A percentile compares a stretch with the other conserved stretches of the same genome.
phyloP scores from a whole-genome alignment of 2,888 invertebrate species.

The Fissipunctia ypsillon region DNA sequence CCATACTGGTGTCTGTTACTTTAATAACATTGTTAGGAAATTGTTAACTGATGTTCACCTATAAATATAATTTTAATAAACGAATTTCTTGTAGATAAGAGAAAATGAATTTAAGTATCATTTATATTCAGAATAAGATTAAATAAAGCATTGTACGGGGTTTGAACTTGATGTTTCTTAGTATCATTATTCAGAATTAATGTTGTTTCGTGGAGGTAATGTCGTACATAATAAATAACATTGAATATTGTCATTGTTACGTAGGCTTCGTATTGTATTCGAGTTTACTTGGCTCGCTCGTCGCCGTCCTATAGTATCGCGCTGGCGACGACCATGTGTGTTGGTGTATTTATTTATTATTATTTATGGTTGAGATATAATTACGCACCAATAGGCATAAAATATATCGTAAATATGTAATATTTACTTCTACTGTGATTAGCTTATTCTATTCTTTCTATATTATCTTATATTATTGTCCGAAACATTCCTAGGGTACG shows the following conservation, averaged over 20 bases:
- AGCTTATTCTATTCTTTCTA: conserved; percentile 84
- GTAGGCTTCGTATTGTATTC: conserved; percentile 79
- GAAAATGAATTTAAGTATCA: conserved; percentile 82
- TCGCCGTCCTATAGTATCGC: conserved; percentile 51
- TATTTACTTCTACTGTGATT: conserved; percentile 89
- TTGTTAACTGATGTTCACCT: conserved; percentile 80
- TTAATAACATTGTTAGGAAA: conserved; percentile 83
- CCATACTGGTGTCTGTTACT: conserved; percentile 84
- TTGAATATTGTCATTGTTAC: conserved; percentile 78
- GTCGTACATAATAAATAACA: conserved; percentile 75
- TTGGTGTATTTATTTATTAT: conserved; percentile 69
- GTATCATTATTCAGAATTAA: conserved; percentile 81
- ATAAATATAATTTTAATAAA: conserved; percentile 81
- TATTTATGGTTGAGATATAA: conserved; percentile 72
- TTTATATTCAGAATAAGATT: conserved; percentile 79
- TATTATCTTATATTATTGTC: conserved; percentile 82
- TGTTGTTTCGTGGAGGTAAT: conserved; percentile 83
- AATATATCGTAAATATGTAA: conserved; percentile 85
- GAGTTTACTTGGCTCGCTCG: conserved; percentile 67
- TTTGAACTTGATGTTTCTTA: conserved; percentile 84
- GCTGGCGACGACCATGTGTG: conserved; percentile 55
- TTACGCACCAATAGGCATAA: conserved; percentile 78
- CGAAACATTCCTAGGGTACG: conserved; percentile 86
- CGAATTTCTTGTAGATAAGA: conserved; percentile 85
- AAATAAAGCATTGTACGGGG: conserved; percentile 82